Evolutionary conservation across 2,888 invertebrate species (phyloP).

Genomic region (Sinelater perroti): DNA sequence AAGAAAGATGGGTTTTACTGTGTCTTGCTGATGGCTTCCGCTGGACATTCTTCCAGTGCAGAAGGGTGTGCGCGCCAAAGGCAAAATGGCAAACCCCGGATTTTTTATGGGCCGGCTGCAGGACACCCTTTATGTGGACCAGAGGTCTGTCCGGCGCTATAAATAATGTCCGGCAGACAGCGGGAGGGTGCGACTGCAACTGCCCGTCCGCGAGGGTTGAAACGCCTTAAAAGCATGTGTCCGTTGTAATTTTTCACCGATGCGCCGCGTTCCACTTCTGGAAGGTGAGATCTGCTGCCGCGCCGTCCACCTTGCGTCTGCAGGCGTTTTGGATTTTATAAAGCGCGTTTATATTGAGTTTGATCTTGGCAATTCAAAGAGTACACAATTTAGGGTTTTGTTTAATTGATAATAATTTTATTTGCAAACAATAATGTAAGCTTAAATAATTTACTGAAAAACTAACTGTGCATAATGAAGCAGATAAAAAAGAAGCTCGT

Average conservation of each 20-base stretch:
- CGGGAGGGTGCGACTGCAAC: conserved; percentile 51
- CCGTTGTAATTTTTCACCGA: conserved; percentile 34
- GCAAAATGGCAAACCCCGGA: conserved; percentile 54
- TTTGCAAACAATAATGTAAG: too few relatives aligned
- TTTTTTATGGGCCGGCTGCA: conserved; percentile 54
- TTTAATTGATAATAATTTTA: too few relatives aligned
- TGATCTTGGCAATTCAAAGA: too few relatives aligned
- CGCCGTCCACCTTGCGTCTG: too few relatives aligned
- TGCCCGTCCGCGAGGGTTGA: conserved; percentile 43
- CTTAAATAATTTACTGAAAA: too few relatives aligned
- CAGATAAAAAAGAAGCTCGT: too few relatives aligned
- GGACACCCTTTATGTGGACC: conserved; percentile 54
- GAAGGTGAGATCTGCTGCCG: conserved; percentile 19
- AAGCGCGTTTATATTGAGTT: too few relatives aligned
- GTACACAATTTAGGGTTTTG: too few relatives aligned
- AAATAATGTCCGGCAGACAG: conserved; percentile 53
- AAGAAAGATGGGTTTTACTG: not conserved
- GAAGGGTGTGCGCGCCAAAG: conserved; percentile 38
- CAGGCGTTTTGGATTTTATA: too few relatives aligned
- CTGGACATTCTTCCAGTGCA: not conserved
- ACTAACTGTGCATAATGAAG: too few relatives aligned
- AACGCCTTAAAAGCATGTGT: conserved; percentile 38
- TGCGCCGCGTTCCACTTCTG: conserved; percentile 33
- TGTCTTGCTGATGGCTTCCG: not conserved
- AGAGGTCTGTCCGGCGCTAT: conserved; percentile 55